phyloP scores from a whole-genome alignment of 2,888 invertebrate species.

The Ophraella communa region DNA sequence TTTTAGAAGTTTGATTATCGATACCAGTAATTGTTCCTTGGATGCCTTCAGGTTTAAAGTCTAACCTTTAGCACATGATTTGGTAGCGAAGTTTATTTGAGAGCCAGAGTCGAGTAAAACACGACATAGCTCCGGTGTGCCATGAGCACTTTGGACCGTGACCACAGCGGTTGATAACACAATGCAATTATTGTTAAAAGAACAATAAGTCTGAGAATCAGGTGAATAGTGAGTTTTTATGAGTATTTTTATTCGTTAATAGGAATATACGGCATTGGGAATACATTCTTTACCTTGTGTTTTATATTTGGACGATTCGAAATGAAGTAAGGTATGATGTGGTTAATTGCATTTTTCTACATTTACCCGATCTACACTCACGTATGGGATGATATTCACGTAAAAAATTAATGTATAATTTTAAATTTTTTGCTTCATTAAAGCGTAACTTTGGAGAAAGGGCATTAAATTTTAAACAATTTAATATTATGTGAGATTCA shows the following conservation, averaged over 20 bases:
- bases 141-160: conserved; percentile 1
- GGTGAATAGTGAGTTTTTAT: neutral
- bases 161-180: conserved; percentile 17
- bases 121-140: neutral
- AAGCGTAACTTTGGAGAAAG: neutral
- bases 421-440: conserved; percentile 16
- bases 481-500: neutral
- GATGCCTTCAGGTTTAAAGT: neutral
- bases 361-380: conserved; percentile 10
- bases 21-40: neutral
- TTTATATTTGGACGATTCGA: neutral
- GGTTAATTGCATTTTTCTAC: conserved; percentile 12
- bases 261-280: no score
- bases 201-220: neutral
- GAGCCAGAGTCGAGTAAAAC: conserved; percentile 22
- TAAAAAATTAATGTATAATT: conserved; percentile 11
- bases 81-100: conserved; percentile 18
- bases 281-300: neutral
- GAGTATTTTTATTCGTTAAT: no score
- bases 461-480: neutral
- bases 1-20: no score
- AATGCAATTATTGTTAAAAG: neutral
- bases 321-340: conserved; percentile 19
- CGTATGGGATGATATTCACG: conserved; percentile 1
- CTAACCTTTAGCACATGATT: no score